Evolutionary conservation across 2,797 vertebrate species (phyloP), one percentile per base, ranked within the genome.

Genomic region (Mus minutoides): DNA sequence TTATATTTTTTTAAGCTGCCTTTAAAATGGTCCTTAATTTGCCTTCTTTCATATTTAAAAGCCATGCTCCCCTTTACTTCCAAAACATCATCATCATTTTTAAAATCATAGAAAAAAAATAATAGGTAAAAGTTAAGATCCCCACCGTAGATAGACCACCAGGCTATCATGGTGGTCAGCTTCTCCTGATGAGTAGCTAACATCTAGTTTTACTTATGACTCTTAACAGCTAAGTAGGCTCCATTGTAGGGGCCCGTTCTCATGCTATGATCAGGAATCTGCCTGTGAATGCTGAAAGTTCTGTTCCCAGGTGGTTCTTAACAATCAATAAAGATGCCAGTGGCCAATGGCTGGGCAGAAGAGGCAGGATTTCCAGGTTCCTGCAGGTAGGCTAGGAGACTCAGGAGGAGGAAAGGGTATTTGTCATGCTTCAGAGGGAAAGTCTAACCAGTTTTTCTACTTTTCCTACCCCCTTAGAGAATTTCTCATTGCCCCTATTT

Each of bases 21-120:
- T 96, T 91, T 62, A 76, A 92, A 75, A 13, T 43, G 26, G 21
- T 73, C 69, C 21, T 24, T 40, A 75, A 94, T 89, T 92, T 95
- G 56, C 54, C 40, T 92, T 37, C 69, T 34, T 95, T 92, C 84
- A 94, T 37, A 17, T 80, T 91, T 56, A 88, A 94, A 94, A 60
- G 34, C 75, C 37, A 29, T 76, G 75, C 64, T 82, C 46, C 64
- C 86, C 77, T 92, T 87, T 94, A 83, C 52, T 85, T 96, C 89
- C 9, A 76, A 89, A 93, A 94, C n/a, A 26, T 95, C 46, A n/a
- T 67, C 31, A 22, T 77, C 9, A 19, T n/a, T 67, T 17, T 69
- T 71, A 49, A 85, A 60, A 26, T 88, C 46, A 82, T 75, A 71
- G 56, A 31, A 71, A 76, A 76, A 80, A 76, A 67, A 34, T 43